Conservation (phyloP, 2,797 vertebrate species). For the Cichlasoma orientale region DNA sequence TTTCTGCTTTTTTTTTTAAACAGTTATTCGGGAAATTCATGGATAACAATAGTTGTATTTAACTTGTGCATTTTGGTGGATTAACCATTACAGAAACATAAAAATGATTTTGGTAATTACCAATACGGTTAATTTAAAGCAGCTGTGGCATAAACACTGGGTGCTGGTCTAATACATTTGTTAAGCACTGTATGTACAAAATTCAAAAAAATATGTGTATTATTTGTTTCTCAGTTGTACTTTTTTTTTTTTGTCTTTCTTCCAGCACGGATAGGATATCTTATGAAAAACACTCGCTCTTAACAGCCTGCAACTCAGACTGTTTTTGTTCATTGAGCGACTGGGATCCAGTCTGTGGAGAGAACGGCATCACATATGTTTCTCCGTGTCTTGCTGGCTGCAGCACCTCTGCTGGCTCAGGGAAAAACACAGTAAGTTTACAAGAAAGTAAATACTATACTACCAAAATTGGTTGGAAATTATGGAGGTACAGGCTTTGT, state of each 20-base stretch:
- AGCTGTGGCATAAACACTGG: no score
- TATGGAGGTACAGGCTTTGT: neutral
- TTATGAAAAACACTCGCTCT: slow-evolving; percentile 57
- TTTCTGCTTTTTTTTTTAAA: no score
- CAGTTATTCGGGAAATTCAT: no score
- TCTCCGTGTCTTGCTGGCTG: slow-evolving; percentile 91
- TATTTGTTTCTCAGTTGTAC: neutral
- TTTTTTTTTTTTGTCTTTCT: neutral
- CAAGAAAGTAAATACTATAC: neutral
- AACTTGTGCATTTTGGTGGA: no score
- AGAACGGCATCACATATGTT: slow-evolving; percentile 86
- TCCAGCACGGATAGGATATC: slow-evolving; percentile 59
- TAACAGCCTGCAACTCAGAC: slow-evolving; percentile 82
- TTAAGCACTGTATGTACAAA: neutral
- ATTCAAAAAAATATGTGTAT: neutral
- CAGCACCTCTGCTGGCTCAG: slow-evolving; percentile 68
- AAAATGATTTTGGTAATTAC: no score
- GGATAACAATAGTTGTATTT: no score
- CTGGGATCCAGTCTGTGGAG: slow-evolving; percentile 92
- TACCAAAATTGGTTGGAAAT: neutral
- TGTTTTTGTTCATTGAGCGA: slow-evolving; percentile 83
- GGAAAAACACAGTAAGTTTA: slow-evolving; percentile 82
- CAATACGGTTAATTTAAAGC: no score
- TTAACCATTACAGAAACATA: no score
- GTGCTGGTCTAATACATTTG: no score